Base-by-base conservation (phyloP, 37 sponge, comb jelly and placozoan genomes). In the Cladorhizidae sp. region DNA sequence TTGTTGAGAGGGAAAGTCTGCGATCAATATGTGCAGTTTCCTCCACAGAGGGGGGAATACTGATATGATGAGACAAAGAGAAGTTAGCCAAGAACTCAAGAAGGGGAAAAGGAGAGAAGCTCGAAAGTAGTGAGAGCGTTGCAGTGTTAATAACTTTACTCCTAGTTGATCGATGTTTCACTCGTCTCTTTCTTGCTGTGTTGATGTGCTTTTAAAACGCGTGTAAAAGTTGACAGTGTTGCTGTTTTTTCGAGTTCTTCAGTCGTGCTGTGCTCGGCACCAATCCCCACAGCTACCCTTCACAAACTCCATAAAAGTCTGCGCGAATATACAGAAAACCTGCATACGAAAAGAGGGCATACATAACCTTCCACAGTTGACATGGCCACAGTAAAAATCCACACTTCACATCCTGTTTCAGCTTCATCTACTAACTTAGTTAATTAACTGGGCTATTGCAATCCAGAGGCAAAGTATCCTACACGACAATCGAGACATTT, bases 241-340 rank as follows among this genome's bases (percentile, higher is more conserved):
- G n/a, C n/a, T n/a, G n/a, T n/a, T n/a, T 15, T n/a, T 11, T 28
- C 26, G 32, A 61, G 42, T 61, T 1, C 42, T 54, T 78, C 78
- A 78, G 83, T 49, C 59, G 88, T 87, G 88, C 77, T 88, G 88
- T 55, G 88, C 83, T 52, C 57, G 75, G 83, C 88, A 88, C 88
- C 88, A 88, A 45, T 88, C 88, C 41, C 88, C 88, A 68, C 88
- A 86, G 75, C 87, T 88, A 36, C 78, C 83, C 73, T 88, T 88
- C 88, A 82, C 39, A 82, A 88, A 88, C 88, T 88, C 88, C 87
- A 86, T 86, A 86, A 86, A 86, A 33, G 87, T 86, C 54, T 86
- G 87, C 31, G 80, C 80, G 73, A 86, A 74, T 74, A 61, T 74
- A 80, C 75, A 79, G 68, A 79, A 86, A 51, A 64, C 45, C 87